Percentiles rank a stretch among this genome's conserved stretches.
Evolutionary conservation across 2,113 vertebrate genomes (phyloP).

Genomic region (Psettodes erumei): DNA sequence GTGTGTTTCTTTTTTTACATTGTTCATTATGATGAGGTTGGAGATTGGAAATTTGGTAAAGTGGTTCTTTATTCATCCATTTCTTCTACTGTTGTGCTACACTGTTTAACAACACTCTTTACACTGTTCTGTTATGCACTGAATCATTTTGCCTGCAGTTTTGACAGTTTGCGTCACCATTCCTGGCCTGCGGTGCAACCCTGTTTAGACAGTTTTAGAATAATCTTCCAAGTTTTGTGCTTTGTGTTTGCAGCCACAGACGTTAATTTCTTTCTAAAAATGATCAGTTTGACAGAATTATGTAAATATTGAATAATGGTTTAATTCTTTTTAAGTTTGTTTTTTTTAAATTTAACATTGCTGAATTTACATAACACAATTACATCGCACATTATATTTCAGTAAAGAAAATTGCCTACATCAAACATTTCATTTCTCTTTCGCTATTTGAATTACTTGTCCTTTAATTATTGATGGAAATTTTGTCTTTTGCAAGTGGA

Average conservation of each 20-base stretch:
- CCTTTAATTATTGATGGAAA: background rate
- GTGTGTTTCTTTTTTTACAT: background rate
- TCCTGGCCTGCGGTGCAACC: background rate
- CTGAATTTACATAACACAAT: background rate
- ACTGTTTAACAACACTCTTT: background rate
- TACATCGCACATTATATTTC: background rate
- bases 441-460: background rate
- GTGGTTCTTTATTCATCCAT: conserved; percentile 20
- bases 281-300: background rate
- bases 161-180: background rate
- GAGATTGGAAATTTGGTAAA: conserved; percentile 18
- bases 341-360: conserved; percentile 1
- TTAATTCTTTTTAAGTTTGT: too few relatives aligned
- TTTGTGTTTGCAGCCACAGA: background rate
- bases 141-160: conserved; percentile 9
- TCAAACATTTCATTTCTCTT: background rate
- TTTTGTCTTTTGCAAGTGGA: background rate
- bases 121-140: background rate
- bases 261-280: background rate
- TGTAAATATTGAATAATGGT: too few relatives aligned
- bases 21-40: too few relatives aligned
- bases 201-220: background rate
- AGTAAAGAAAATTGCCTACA: background rate
- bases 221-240: background rate
- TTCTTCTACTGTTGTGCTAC: conserved; percentile 12